Conservation (phyloP, 1,140 invertebrate species). For the Latrodectus geometricus region DNA sequence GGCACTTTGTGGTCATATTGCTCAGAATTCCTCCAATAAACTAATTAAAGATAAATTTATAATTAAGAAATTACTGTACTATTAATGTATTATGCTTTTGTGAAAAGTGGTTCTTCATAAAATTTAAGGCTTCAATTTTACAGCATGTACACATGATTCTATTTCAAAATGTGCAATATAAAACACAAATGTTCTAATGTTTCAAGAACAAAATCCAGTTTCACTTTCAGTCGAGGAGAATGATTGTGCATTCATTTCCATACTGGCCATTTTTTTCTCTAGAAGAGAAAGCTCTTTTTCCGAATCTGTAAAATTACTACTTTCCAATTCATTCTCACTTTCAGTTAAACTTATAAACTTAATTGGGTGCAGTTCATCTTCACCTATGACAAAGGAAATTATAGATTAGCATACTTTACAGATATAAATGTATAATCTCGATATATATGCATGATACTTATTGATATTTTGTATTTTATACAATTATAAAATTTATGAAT, state of each 20-base stretch:
- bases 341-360: conserved; percentile 5
- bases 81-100: too few relatives aligned
- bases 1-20: background rate
- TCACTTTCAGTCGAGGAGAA: conserved; percentile 4
- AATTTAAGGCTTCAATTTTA: too few relatives aligned
- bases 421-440: background rate
- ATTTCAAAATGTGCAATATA: too few relatives aligned
- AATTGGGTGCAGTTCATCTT: conserved; percentile 16
- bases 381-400: conserved; percentile 9
- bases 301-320: background rate
- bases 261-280: background rate
- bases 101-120: too few relatives aligned
- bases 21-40: too few relatives aligned
- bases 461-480: too few relatives aligned
- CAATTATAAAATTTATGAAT: too few relatives aligned
- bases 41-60: too few relatives aligned
- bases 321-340: background rate
- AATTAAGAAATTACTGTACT: too few relatives aligned
- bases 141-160: too few relatives aligned
- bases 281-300: background rate
- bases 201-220: background rate
- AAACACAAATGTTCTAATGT: too few relatives aligned
- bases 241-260: background rate
- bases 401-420: background rate
- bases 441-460: too few relatives aligned